A percentile compares a stretch with the other conserved stretches of the same genome.
These are phyloP conservation scores for Pogonus chalceus DNA, from an alignment of 1,140 invertebrate species.

Conservation along the genomic window DNA sequence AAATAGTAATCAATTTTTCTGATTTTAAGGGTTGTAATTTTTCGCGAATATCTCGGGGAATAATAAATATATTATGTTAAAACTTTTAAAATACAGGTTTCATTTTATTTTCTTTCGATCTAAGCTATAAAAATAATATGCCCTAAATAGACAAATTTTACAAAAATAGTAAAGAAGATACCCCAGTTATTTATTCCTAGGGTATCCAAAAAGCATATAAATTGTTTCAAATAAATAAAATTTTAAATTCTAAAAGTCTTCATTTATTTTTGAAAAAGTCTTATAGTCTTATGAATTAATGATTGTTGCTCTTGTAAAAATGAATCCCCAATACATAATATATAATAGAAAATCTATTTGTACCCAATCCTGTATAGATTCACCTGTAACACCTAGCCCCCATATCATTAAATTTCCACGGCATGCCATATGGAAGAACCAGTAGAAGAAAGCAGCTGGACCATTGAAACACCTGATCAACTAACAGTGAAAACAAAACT, in stretches of 20 bases:
- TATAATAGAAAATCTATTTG: neutral
- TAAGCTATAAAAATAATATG: too few species aligned
- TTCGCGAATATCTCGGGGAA: too few species aligned
- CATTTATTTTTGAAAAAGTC: neutral
- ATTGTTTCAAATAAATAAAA: neutral
- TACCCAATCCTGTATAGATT: neutral
- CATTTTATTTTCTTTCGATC: too few species aligned
- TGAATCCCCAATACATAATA: neutral
- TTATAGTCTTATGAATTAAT: neutral
- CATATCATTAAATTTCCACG: neutral
- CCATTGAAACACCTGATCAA: neutral
- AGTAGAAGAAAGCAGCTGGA: neutral
- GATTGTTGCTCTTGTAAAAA: neutral
- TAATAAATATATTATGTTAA: too few species aligned
- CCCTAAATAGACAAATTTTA: too few species aligned
- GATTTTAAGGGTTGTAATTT: too few species aligned
- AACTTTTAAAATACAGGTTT: too few species aligned
- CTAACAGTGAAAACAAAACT: too few species aligned
- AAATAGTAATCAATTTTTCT: too few species aligned
- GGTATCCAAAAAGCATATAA: too few species aligned
- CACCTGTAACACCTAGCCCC: neutral
- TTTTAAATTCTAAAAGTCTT: neutral
- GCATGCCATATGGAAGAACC: neutral
- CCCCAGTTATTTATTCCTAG: too few species aligned
- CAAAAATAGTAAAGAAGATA: too few species aligned